Percentiles rank a stretch among this genome's conserved stretches.
phyloP scores from a whole-genome alignment of 64 coral and sea anemone genomes.

The Actinia equina region DNA sequence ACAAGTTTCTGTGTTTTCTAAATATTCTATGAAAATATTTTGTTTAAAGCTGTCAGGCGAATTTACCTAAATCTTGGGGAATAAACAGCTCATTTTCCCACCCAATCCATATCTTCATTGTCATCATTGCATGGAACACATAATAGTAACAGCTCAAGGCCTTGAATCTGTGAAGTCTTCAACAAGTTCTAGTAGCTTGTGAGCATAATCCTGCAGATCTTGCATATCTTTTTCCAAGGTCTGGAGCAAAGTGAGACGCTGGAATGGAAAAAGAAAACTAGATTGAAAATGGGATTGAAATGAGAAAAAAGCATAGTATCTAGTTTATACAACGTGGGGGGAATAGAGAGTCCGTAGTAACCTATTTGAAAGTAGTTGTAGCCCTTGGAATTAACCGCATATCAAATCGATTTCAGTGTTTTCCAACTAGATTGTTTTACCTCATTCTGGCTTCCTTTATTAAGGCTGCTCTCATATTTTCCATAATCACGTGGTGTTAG shows the following conservation, averaged over 20 bases:
- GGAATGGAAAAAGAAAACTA: background rate
- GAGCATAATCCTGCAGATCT: slow-evolving; percentile 72
- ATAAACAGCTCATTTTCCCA: too few relatives aligned
- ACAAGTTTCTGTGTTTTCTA: background rate
- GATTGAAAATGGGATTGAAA: background rate
- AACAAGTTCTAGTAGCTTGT: slow-evolving; percentile 79
- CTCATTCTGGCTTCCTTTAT: slow-evolving; percentile 71
- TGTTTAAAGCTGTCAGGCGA: background rate
- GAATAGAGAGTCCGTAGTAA: too few relatives aligned
- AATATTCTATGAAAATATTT: slow-evolving; percentile 4
- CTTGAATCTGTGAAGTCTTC: slow-evolving; percentile 47
- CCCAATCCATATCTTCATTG: too few relatives aligned
- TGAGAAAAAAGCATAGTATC: background rate
- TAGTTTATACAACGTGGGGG: too few relatives aligned
- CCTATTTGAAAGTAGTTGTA: too few relatives aligned
- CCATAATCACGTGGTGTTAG: slow-evolving; percentile 42
- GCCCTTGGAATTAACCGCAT: background rate
- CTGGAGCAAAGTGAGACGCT: slow-evolving; percentile 65
- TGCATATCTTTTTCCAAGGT: slow-evolving; percentile 77
- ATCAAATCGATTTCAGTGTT: too few relatives aligned
- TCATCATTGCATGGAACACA: too few relatives aligned
- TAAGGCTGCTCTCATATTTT: slow-evolving; percentile 41
- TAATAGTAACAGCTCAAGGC: too few relatives aligned
- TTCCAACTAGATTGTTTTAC: background rate
- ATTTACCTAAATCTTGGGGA: background rate